Evolutionary conservation across 2,113 vertebrate species (phyloP).

Genomic region (Cervus canadensis): DNA sequence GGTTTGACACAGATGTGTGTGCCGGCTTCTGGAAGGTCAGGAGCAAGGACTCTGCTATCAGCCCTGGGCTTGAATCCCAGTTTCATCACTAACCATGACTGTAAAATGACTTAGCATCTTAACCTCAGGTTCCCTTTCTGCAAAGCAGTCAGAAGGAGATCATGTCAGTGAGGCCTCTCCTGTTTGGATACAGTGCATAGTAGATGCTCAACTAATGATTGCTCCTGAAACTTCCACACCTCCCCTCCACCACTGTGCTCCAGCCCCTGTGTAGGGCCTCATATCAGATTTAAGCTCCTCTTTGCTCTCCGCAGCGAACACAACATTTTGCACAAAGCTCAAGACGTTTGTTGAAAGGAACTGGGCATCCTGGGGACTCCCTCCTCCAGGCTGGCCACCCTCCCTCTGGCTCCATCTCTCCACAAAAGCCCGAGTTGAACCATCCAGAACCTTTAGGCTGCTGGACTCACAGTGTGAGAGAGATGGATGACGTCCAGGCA

Average conservation of each 20-base stretch:
- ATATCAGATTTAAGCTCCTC: background rate
- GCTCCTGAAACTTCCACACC: background rate
- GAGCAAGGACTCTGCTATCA: background rate
- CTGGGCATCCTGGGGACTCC: background rate
- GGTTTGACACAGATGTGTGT: background rate
- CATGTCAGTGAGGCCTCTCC: accelerated
- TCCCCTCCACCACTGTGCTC: background rate
- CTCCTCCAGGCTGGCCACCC: background rate
- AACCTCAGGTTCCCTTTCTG: background rate
- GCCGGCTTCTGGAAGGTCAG: background rate
- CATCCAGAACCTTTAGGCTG: background rate
- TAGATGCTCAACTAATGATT: background rate
- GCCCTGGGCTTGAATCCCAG: background rate
- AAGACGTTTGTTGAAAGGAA: background rate
- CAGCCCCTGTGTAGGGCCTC: background rate
- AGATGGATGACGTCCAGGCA: accelerated
- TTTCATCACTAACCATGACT: background rate
- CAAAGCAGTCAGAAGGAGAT: background rate
- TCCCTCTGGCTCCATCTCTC: background rate
- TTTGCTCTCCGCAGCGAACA: background rate
- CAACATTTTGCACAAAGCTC: background rate
- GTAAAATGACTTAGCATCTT: background rate
- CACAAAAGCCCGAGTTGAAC: background rate
- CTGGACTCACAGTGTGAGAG: too few relatives aligned
- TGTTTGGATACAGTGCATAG: background rate